phyloP scores from a whole-genome alignment of 2,113 vertebrate species.

The Tetraodon nigroviridis region DNA sequence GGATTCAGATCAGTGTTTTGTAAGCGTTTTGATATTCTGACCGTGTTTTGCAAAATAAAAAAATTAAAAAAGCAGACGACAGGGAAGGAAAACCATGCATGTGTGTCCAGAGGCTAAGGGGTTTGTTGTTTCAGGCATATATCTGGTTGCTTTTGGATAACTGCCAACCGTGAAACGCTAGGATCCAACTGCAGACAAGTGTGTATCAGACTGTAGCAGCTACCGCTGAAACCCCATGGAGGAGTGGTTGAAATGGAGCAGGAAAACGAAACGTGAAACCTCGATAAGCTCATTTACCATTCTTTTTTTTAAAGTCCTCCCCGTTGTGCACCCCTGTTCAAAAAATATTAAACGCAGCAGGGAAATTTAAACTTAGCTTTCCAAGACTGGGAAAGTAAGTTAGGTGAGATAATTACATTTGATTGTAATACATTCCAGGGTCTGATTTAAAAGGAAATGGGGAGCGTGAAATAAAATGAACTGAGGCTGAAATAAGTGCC shows the following conservation, averaged over 20 bases:
- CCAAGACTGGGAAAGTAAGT: constrained; percentile 32
- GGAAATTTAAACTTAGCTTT: constrained; percentile 36
- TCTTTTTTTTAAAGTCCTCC: constrained; percentile 11
- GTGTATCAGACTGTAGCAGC: not conserved
- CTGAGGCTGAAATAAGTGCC: not conserved
- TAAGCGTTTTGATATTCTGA: no score
- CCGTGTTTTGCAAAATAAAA: no score
- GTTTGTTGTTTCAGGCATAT: no score
- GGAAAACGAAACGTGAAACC: constrained; percentile 35
- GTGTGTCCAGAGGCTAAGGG: no score
- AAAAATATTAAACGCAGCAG: constrained; percentile 37
- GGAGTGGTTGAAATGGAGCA: constrained; percentile 25
- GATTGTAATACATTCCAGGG: constrained; percentile 23
- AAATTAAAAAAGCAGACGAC: no score
- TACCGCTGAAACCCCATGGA: not conserved
- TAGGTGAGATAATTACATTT: constrained; percentile 48
- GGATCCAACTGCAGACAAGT: no score
- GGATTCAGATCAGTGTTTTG: no score
- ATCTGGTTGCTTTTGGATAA: no score
- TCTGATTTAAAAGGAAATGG: constrained; percentile 28
- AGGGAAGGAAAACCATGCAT: no score
- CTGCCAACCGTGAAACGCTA: no score
- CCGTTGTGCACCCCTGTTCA: constrained; percentile 17
- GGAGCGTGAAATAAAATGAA: constrained; percentile 18
- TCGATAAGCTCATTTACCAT: constrained; percentile 27